Base-by-base conservation (phyloP, 2,113 vertebrate genomes). In the Phrynocephalus versicolor region DNA sequence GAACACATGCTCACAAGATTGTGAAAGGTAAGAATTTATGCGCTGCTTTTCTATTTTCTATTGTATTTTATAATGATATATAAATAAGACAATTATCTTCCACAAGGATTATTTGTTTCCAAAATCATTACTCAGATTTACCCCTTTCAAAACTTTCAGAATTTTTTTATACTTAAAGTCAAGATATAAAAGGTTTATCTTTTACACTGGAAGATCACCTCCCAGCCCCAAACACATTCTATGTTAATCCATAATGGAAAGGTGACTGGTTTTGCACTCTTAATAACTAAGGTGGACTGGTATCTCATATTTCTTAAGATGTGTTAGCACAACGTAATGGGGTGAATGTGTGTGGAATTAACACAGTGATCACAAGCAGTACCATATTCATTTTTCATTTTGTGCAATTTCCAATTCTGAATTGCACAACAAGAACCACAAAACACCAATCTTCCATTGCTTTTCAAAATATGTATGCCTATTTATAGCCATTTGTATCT, bases 1-100 rank as follows among this genome's bases (percentile, higher is more conserved):
- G 82, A 65, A 62, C 58, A 75, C 58, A 39, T 75, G 71, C 82
- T 75, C 37, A 75, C 71, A 71, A 83, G 72, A 65, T 58, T 75
- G 57, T 64, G 58, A 75, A 83, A 64, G 58, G 82, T 83, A 27
- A 83, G 60, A 45, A 83, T 65, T 41, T 27, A 83, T 25, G 19
- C 57, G 62, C 15, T 41, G 16, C 62, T 83, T 41, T n/a, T 74
- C 55, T 83, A 41, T 83, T 41, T n/a, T 74, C 55, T 83, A 41
- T 74, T n/a, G n/a, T 51, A 35, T 71, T 33, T 57, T 72, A 18
- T 72, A 37, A 27, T 71, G 57, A 27, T 74, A 23, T 30, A 70
- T 55, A 81, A 81, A 64, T 18, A 64, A 64, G 5, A 41, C 65
- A 41, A 80, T 41, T 62, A 30, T 39, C n/a, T 79, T 64, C 78